These are phyloP conservation scores for Pangasius djambal DNA, from an alignment of 2,797 vertebrate genomes.

Conservation along the genomic window DNA sequence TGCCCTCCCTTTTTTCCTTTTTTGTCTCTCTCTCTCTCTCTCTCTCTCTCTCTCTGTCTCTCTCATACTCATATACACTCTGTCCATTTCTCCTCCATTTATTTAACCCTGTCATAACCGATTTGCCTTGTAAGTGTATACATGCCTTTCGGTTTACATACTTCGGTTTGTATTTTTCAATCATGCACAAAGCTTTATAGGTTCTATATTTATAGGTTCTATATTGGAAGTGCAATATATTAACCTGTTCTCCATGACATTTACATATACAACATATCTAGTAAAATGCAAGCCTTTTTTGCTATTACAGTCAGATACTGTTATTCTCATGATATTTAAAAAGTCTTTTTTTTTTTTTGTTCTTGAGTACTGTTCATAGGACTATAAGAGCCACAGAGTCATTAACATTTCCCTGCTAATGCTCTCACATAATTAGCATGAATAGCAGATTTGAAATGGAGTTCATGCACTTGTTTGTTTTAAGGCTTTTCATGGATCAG, in stretches of 20 bases:
- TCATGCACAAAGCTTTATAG: neutral
- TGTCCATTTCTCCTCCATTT: neutral
- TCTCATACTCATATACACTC: neutral
- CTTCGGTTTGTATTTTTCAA: neutral
- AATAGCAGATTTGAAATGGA: neutral
- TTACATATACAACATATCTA: neutral
- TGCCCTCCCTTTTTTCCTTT: conserved; percentile 12
- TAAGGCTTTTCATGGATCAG: neutral
- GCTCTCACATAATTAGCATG: neutral
- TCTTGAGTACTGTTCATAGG: neutral
- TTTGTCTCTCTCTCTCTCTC: neutral
- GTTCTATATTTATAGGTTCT: neutral
- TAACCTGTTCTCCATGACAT: neutral
- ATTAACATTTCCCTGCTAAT: conserved; percentile 20
- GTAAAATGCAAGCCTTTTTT: neutral
- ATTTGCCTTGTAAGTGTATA: neutral
- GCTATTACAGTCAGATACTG: neutral
- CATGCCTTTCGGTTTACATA: neutral
- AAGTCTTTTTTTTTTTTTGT: neutral
- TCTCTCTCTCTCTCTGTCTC: neutral
- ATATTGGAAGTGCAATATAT: neutral
- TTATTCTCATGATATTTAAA: neutral
- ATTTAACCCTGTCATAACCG: neutral
- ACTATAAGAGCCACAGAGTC: neutral
- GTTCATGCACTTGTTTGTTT: neutral